A percentile compares a stretch with the other conserved stretches of the same genome.
These are phyloP conservation scores for Eretmocerus hayati DNA, from an alignment of 2,888 invertebrate genomes.

Conservation along the genomic window DNA sequence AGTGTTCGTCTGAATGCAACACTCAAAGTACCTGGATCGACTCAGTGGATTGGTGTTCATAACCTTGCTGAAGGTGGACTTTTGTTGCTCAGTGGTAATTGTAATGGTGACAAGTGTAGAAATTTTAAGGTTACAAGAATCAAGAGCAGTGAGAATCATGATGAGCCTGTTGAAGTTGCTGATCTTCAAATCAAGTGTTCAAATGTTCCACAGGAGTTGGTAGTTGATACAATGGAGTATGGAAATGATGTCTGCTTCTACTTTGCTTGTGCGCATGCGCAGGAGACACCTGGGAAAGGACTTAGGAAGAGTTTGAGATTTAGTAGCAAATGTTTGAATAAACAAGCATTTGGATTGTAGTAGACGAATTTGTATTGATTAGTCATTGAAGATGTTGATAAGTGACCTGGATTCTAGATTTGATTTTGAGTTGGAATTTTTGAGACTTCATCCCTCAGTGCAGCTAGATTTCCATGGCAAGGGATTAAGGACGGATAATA, in stretches of 20 bases:
- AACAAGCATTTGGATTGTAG: too few species aligned
- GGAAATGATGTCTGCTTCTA: constrained; percentile 11
- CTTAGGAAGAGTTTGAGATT: constrained; percentile 7
- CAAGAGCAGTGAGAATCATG: background rate
- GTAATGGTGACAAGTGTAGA: constrained; percentile 10
- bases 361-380: too few species aligned
- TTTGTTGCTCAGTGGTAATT: constrained; percentile 7
- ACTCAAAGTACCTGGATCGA: background rate
- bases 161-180: constrained; percentile 1
- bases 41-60: constrained; percentile 12
- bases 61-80: constrained; percentile 7
- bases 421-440: too few species aligned
- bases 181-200: constrained; percentile 11
- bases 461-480: too few species aligned
- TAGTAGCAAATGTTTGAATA: constrained; percentile 8
- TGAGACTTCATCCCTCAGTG: too few species aligned
- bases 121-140: constrained; percentile 7
- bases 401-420: too few species aligned
- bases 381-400: too few species aligned
- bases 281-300: background rate
- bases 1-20: constrained; percentile 8
- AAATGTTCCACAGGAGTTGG: background rate
- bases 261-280: constrained; percentile 7
- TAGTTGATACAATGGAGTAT: constrained; percentile 2
- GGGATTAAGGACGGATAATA: too few species aligned